Base-by-base conservation (phyloP, 2,888 invertebrate species). In the Callimorpha dominula region DNA sequence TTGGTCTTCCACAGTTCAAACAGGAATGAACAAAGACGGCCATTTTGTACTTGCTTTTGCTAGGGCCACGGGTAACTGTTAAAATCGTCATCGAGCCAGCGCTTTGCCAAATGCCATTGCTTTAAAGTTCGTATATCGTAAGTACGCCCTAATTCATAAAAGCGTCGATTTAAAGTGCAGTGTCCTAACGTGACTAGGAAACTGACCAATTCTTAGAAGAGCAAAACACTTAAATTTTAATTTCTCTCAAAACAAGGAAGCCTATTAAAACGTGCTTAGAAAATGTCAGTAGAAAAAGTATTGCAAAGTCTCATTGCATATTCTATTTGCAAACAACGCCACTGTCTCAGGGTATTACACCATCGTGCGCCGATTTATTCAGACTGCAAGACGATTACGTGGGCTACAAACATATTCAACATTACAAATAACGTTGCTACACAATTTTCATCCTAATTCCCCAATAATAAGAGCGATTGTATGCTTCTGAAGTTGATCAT, bases 301-400 rank as follows among this genome's bases (percentile, higher is more conserved):
- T 85, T 80, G 78, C 83, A 81, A 76, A 82, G 70, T 77, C 82
- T 87, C 81, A 82, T 86, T 86, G 83, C 82, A 82, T 85, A 88
- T 85, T 87, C 86, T 86, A 89, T 92, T 93, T 89, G 92, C 91
- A 93, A 89, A 90, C 88, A 87, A 86, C 86, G 73, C 62, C 43
- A 75, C 77, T 75, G 80, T 81, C 82, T 82, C 80, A 80, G 80
- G 66, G 81, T 82, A 88, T 94, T 91, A 91, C 93, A 87, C 89
- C 90, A 93, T 86, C 83, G 83, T 82, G 78, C 76, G 85, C 85
- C 86, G 87, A 88, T 92, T 92, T 92, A 93, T 94, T 93, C 93
- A 89, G 90, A 90, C 90, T 84, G 88, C 89, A 89, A 89, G 89
- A 87, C 89, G 86, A 92, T 93, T 92, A 91, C 90, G 88, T 87